Percentiles rank a stretch among this genome's conserved stretches.
Conservation (phyloP, 2,113 vertebrate species). For the Romanogobio albipinnatus region DNA sequence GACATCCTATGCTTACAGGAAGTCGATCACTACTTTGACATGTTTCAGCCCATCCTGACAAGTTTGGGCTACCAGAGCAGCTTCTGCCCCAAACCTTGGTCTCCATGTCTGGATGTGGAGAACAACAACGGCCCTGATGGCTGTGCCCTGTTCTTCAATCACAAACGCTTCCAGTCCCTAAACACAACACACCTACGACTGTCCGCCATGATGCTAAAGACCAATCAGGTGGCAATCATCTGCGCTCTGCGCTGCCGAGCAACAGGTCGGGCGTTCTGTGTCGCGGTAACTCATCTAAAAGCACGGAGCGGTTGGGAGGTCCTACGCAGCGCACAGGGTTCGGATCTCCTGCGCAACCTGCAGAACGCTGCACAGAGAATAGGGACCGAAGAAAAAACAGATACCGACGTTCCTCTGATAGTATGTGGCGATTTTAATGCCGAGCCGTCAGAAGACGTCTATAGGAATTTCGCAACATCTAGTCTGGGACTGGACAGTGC, state of each 20-base stretch:
- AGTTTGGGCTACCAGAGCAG: slow-evolving; percentile 88
- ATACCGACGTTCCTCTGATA: slow-evolving; percentile 77
- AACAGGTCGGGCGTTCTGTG: slow-evolving; percentile 78
- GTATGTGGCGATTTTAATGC: slow-evolving; percentile 96
- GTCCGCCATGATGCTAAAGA: slow-evolving; percentile 87
- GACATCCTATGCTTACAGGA: slow-evolving; percentile 94
- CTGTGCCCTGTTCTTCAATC: slow-evolving; percentile 90
- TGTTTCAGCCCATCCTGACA: slow-evolving; percentile 87
- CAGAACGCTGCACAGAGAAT: slow-evolving; percentile 62
- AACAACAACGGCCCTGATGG: slow-evolving; percentile 92
- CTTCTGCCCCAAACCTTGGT: slow-evolving; percentile 92
- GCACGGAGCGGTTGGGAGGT: slow-evolving; percentile 91
- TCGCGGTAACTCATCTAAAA: slow-evolving; percentile 92
- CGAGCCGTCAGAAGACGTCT: slow-evolving; percentile 90
- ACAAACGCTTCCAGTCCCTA: slow-evolving; percentile 81
- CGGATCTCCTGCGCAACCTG: slow-evolving; percentile 86
- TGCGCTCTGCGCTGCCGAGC: slow-evolving; percentile 80
- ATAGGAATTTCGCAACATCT: slow-evolving; percentile 86
- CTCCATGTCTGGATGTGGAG: slow-evolving; percentile 90
- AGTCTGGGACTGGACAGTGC: slow-evolving; percentile 88
- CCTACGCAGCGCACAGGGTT: slow-evolving; percentile 87
- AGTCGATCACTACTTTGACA: slow-evolving; percentile 95
- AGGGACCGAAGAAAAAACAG: neutral
- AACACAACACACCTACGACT: slow-evolving; percentile 81
- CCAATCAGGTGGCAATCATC: slow-evolving; percentile 94